phyloP scores from a whole-genome alignment of 2,888 invertebrate species.

The Fragum sueziense region DNA sequence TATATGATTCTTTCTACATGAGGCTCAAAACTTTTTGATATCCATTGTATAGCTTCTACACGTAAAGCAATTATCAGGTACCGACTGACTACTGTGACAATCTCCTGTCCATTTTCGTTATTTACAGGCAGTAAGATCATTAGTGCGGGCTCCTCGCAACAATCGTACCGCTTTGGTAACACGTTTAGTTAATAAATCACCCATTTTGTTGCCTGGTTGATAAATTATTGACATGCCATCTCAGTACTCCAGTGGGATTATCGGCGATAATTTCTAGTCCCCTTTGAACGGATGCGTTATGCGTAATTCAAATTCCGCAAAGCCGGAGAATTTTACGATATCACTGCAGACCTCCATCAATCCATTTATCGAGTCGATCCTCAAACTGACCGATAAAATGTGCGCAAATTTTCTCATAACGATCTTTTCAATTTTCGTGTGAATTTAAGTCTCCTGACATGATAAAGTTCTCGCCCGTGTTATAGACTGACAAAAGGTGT shows the following conservation, averaged over 20 bases:
- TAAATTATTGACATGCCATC: not conserved
- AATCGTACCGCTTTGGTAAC: no score
- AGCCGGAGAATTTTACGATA: constrained; percentile 14
- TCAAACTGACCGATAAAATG: constrained; percentile 8
- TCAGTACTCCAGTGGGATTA: constrained; percentile 11
- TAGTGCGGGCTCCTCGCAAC: no score
- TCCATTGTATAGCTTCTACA: no score
- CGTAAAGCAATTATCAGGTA: no score
- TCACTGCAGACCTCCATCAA: constrained; percentile 16
- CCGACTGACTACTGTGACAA: no score
- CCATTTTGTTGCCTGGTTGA: not conserved
- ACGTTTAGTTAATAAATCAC: not conserved
- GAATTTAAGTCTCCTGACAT: not conserved
- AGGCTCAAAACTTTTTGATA: no score
- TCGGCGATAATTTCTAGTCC: constrained; percentile 12
- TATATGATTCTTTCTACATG: no score
- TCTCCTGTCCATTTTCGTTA: no score
- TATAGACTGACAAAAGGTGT: not conserved
- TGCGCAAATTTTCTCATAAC: not conserved
- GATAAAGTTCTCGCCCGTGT: constrained; percentile 9
- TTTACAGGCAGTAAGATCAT: no score
- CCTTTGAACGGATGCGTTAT: constrained; percentile 4
- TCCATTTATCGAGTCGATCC: not conserved
- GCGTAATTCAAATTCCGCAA: constrained; percentile 5
- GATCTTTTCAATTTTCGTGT: not conserved